A percentile compares a stretch with the other conserved stretches of the same genome.
phyloP scores from a whole-genome alignment of 2,888 invertebrate species.

The Hoplodrina blanda region DNA sequence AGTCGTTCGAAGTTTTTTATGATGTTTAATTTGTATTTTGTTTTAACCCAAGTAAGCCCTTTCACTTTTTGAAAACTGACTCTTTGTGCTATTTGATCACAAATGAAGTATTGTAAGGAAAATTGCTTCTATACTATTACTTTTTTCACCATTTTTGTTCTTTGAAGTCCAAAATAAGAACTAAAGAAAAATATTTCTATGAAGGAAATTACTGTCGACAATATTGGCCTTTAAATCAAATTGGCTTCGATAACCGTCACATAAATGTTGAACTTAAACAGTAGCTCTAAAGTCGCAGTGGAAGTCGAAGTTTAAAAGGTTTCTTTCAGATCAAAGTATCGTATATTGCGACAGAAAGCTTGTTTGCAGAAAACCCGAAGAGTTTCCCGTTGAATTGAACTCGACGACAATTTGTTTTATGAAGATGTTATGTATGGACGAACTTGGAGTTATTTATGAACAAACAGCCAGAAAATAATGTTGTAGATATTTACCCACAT shows the following conservation, averaged over 20 bases:
- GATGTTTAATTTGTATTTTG: background rate
- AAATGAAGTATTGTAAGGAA: background rate
- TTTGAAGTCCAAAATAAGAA: background rate
- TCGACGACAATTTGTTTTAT: constrained; percentile 2
- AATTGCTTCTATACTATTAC: background rate
- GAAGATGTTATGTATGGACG: background rate
- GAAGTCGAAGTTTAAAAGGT: constrained; percentile 30
- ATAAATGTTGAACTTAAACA: constrained; percentile 17
- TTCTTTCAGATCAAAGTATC: constrained; percentile 43
- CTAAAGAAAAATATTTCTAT: background rate
- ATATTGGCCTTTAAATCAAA: background rate
- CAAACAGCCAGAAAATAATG: too few species aligned
- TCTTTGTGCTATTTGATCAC: background rate
- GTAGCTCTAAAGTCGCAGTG: constrained; percentile 13
- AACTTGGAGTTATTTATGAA: background rate
- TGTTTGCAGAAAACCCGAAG: constrained; percentile 21
- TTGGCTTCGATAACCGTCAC: constrained; percentile 18
- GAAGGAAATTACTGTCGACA: background rate
- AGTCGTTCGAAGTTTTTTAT: constrained; percentile 13
- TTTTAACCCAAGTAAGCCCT: background rate
- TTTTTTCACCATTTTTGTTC: background rate
- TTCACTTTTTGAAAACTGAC: background rate
- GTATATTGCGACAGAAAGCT: constrained; percentile 11
- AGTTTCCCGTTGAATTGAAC: constrained; percentile 21
- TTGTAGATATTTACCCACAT: too few species aligned